phyloP scores from a whole-genome alignment of 2,888 invertebrate species.

The Danaus chrysippus region DNA sequence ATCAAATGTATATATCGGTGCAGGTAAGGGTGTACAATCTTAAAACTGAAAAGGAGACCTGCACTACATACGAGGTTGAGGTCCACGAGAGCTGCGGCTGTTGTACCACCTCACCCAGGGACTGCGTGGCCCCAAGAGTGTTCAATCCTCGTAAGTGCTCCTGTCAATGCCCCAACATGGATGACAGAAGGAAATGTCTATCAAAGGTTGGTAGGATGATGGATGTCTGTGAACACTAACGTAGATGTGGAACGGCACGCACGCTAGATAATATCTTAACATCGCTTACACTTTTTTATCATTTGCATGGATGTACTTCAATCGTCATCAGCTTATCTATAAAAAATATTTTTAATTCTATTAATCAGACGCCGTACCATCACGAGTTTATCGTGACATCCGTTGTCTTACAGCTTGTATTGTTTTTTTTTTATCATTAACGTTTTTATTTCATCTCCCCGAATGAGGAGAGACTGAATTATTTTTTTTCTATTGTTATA shows the following conservation, averaged over 20 bases:
- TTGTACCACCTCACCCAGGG: slow-evolving; percentile 49
- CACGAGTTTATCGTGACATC: slow-evolving; percentile 48
- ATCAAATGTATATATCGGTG: slow-evolving; percentile 28
- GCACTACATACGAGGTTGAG: slow-evolving; percentile 58
- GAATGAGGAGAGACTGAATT: slow-evolving; percentile 34
- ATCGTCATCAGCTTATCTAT: slow-evolving; percentile 8
- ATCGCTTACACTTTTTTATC: slow-evolving; percentile 41
- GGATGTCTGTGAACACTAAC: slow-evolving; percentile 69
- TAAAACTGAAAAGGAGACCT: slow-evolving; percentile 62
- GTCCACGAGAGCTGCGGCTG: slow-evolving; percentile 67
- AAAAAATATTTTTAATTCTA: slow-evolving; percentile 10
- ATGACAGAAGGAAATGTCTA: slow-evolving; percentile 62
- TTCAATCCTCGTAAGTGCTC: slow-evolving; percentile 74
- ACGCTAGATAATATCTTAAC: slow-evolving; percentile 45
- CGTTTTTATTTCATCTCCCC: background rate
- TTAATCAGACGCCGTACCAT: slow-evolving; percentile 33
- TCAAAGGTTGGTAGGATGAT: slow-evolving; percentile 73
- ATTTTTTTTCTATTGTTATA: slow-evolving; percentile 57
- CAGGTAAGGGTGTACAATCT: slow-evolving; percentile 66
- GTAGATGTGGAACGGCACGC: slow-evolving; percentile 47
- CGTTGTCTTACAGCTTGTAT: slow-evolving; percentile 60
- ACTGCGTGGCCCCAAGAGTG: slow-evolving; percentile 54
- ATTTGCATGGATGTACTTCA: slow-evolving; percentile 20
- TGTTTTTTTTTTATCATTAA: slow-evolving; percentile 29
- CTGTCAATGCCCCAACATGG: slow-evolving; percentile 70